Evolutionary conservation across 2,888 invertebrate species (phyloP).

Genomic region (Lamproptera curius): DNA sequence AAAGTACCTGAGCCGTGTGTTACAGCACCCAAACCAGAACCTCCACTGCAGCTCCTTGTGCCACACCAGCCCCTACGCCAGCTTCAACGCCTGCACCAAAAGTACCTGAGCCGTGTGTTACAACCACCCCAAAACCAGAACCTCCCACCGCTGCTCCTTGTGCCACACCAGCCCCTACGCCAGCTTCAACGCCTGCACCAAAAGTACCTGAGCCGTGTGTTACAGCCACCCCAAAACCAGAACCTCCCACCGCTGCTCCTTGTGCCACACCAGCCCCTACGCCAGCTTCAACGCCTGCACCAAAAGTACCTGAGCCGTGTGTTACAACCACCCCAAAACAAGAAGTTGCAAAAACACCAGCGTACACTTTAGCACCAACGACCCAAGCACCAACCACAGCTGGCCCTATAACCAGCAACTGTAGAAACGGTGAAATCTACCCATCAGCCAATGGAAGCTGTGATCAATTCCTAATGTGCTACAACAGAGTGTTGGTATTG

Average conservation of each 20-base stretch:
- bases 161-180: neutral
- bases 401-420: neutral
- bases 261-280: too few species aligned
- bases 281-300: neutral
- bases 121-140: neutral
- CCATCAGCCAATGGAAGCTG: conserved; percentile 6
- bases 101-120: neutral
- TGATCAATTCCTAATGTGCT: conserved; percentile 14
- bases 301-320: neutral
- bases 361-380: neutral
- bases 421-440: conserved; percentile 10
- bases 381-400: neutral
- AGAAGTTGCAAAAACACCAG: neutral
- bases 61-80: too few species aligned
- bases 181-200: neutral
- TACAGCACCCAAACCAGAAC: neutral
- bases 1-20: too few species aligned
- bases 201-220: neutral
- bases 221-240: neutral
- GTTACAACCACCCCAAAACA: neutral
- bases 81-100: neutral
- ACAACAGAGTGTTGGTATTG: neutral
- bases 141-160: neutral
- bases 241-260: too few species aligned
- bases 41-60: too few species aligned